Conservation (phyloP, 2,888 invertebrate genomes). For the Philopedon plagiatum region DNA sequence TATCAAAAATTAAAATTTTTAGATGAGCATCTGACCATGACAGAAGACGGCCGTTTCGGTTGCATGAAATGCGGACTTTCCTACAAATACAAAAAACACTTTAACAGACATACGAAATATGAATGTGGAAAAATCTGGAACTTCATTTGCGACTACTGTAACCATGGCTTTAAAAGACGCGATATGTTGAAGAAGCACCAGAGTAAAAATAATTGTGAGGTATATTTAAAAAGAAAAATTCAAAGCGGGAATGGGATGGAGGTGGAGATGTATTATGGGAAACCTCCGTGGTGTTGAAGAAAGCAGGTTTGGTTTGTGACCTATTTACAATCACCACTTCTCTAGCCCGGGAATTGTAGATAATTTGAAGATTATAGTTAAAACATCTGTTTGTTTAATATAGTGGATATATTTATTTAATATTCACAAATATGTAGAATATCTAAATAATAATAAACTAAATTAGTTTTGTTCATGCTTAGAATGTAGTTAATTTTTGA, state of each 20-base stretch:
- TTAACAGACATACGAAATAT: constrained; percentile 59
- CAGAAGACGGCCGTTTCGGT: constrained; percentile 21
- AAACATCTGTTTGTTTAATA: too few species aligned
- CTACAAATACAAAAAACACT: constrained; percentile 61
- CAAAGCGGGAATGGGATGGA: neutral
- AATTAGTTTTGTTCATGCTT: too few species aligned
- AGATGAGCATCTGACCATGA: constrained; percentile 7
- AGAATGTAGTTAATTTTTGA: too few species aligned
- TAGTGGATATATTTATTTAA: too few species aligned
- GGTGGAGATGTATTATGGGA: constrained; percentile 12
- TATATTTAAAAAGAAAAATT: constrained; percentile 13
- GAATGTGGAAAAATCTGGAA: constrained; percentile 57
- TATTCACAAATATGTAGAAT: too few species aligned
- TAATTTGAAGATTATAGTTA: too few species aligned
- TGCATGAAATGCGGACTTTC: constrained; percentile 42
- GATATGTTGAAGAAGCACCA: constrained; percentile 20
- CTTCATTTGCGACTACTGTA: constrained; percentile 13
- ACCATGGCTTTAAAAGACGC: constrained; percentile 12
- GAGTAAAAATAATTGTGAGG: constrained; percentile 13
- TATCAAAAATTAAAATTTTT: neutral
- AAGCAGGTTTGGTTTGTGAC: too few species aligned
- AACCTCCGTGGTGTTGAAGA: neutral
- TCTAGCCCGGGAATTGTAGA: too few species aligned
- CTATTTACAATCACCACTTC: too few species aligned
- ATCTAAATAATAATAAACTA: too few species aligned